Evolutionary conservation across 2,797 vertebrate species (phyloP).

Genomic region (Oreortyx pictus): DNA sequence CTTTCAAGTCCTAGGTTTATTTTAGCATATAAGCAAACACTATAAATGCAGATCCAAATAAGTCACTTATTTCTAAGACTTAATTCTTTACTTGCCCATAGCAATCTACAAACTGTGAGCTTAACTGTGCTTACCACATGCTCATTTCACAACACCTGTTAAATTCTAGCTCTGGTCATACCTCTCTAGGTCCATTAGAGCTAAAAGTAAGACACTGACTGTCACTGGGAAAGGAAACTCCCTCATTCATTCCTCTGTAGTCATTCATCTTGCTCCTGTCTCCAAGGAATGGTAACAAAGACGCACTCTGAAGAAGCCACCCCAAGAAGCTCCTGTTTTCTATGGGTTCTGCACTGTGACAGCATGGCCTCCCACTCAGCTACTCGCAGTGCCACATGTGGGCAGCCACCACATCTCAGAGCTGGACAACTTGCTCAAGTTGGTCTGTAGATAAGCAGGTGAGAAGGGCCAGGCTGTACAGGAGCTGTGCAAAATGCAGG

Average conservation of each 20-base stretch:
- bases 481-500: background rate
- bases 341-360: background rate
- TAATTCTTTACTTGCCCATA: background rate
- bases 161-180: background rate
- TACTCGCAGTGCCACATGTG: background rate
- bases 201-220: background rate
- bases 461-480: background rate
- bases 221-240: background rate
- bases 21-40: background rate
- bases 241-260: background rate
- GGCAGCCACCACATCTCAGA: background rate
- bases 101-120: background rate
- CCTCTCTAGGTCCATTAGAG: background rate
- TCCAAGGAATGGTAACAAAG: background rate
- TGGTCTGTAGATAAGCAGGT: background rate
- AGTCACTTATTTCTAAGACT: background rate
- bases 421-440: background rate
- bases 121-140: background rate
- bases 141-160: background rate
- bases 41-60: background rate
- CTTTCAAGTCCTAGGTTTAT: background rate
- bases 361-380: background rate
- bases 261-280: fast-evolving
- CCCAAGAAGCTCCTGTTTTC: background rate
- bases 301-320: background rate